Evolutionary conservation across 1,140 invertebrate species (phyloP), one percentile per base, ranked within the genome.

Genomic region (Bicyclus anynana): DNA sequence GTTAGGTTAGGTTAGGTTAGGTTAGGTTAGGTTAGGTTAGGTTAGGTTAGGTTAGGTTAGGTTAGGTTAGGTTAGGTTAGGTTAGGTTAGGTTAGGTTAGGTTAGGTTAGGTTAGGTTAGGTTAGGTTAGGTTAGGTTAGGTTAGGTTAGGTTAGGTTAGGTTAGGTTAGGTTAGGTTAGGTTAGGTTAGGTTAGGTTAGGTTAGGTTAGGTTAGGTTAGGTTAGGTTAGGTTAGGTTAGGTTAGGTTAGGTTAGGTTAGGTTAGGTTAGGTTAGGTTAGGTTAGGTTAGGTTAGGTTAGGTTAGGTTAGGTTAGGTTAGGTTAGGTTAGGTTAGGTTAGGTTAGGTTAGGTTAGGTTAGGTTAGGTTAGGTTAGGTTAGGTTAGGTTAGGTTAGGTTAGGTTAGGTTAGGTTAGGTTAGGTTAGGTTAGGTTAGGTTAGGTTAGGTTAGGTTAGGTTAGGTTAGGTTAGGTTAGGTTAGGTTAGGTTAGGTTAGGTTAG

Each of bases 171-270:
- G 44, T 47, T 47, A 47, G 44, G 44, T 47, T 47, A 47, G 44
- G 44, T 47, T 47, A 47, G 44, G 44, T 47, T 47, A 47, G 44
- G 44, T 47, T 47, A 47, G 44, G 44, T 47, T 47, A 47, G 44
- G 44, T 47, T 47, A 47, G 44, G 44, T 47, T 47, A 23, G 44
- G 44, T 47, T 47, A 47, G 44, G 44, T 47, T 47, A 47, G 44
- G 44, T 47, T 47, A 47, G 44, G 44, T 47, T 35, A 21, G 27
- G 18, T 47, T 47, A 47, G 38, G 38, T 42, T 47, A 47, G 44
- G 23, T 26, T 26, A 26, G 23, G 23, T 26, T 26, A 42, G 38
- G 44, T 47, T 47, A 55, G 53, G 53, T 55, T 55, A 55, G 53
- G 44, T 47, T 47, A 47, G 44, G 44, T 47, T 47, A 47, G 44